Evolutionary conservation across 1,140 invertebrate species (phyloP), one percentile per base, ranked within the genome.

Genomic region (Caenorhabditis briggsae): DNA sequence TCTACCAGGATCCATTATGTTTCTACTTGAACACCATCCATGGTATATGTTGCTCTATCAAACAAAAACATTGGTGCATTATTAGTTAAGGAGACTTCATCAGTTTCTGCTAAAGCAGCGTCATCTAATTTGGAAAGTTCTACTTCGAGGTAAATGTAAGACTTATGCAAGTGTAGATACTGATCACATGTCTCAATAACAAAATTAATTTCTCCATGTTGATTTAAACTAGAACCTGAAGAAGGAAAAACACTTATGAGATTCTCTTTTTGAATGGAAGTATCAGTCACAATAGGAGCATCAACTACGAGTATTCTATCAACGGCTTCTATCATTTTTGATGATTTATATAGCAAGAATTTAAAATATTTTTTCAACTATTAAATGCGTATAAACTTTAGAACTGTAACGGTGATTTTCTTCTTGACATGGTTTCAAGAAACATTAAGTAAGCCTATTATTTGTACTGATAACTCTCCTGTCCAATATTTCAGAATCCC

Each of bases 201-300:
- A 58, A 88, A 88, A 88, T 88, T 88, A 18, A 88, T 88, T 88
- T 88, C 87, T 61, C 87, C 87, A 84, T 88, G 89, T 83, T 88
- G 41, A 88, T 88, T 88, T 50, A 88, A 50, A 88, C 83, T 88
- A 20, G 70, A 88, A n/a, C 87, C 87, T 61, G 82, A 23, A 41
- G 86, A 88, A 11, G 87, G 87, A 61, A 87, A 88, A 41, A 88
- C 61, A 20, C 64, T 87, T 48, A 87, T 87, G 0, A 87, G 18
- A 82, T 87, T 87, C 20, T 87, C 86, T 88, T 87, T 87, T 86
- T 88, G 86, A 12, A 88, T 65, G 0, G 86, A 88, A 59, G 82
- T 23, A 83, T 83, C 82, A 12, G 25, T 56, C 11, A 83, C 25
- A 58, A 83, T 59, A 83, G 53, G 53, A 0, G 88, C 84, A 83